A percentile compares a stretch with the other conserved stretches of the same genome.
phyloP scores from a whole-genome alignment of 1,140 invertebrate species.

The Meloidogyne chitwoodi region DNA sequence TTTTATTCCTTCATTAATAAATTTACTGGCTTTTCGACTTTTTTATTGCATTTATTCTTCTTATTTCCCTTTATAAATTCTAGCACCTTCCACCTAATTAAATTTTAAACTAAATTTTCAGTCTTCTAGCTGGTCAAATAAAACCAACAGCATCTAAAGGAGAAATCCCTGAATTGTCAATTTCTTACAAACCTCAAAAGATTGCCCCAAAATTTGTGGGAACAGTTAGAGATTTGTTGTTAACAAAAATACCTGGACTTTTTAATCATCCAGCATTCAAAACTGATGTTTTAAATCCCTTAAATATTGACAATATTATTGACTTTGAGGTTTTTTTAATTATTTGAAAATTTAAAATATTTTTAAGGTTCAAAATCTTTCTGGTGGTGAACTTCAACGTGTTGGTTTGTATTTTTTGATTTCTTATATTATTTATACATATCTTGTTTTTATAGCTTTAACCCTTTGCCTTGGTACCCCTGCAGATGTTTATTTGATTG shows the following conservation, averaged over 20 bases:
- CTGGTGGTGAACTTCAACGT: conserved; percentile 96
- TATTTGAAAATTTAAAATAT: conserved; percentile 34
- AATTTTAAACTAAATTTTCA: conserved; percentile 21
- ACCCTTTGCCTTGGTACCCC: conserved; percentile 94
- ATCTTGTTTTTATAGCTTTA: conserved; percentile 61
- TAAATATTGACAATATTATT: conserved; percentile 94
- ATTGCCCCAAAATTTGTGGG: conserved; percentile 83
- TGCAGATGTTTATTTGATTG: conserved; percentile 96
- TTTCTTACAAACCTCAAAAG: conserved; percentile 99
- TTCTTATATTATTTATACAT: not conserved
- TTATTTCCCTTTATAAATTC: no score
- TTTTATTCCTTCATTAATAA: not conserved
- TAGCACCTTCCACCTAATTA: no score
- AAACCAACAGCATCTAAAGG: conserved; percentile 80
- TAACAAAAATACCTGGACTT: conserved; percentile 40
- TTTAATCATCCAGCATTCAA: conserved; percentile 77
- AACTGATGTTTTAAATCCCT: conserved; percentile 97
- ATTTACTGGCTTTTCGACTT: no score
- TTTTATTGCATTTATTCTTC: no score
- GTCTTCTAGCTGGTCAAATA: conserved; percentile 92
- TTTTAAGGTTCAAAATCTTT: conserved; percentile 80
- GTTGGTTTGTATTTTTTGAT: conserved; percentile 68
- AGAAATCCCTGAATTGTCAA: conserved; percentile 84
- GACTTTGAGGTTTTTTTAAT: conserved; percentile 77
- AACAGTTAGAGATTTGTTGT: conserved; percentile 68